These are phyloP conservation scores for Parnassius apollo DNA, from an alignment of 2,888 invertebrate genomes.

Conservation along the genomic window DNA sequence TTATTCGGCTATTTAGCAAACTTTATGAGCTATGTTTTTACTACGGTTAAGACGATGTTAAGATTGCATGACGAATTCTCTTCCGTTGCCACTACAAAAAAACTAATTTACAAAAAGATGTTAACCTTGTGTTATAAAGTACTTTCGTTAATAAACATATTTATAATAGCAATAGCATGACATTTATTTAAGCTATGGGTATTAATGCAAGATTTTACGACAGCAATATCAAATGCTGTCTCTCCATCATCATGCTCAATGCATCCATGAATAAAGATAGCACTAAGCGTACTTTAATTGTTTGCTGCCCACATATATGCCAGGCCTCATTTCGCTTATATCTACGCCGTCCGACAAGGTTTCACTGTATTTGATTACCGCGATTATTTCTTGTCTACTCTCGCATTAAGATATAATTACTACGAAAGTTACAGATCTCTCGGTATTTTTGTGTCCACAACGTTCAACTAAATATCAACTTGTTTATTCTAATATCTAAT, in stretches of 20 bases:
- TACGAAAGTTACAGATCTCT: constrained; percentile 21
- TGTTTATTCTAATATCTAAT: constrained; percentile 11
- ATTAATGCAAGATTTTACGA: constrained; percentile 27
- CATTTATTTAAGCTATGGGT: not conserved
- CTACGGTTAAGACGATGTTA: too few relatives aligned
- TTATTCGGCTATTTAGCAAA: too few relatives aligned
- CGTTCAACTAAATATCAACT: constrained; percentile 12
- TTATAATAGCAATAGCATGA: too few relatives aligned
- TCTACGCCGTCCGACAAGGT: constrained; percentile 30
- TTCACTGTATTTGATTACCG: constrained; percentile 31
- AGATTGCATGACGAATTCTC: too few relatives aligned
- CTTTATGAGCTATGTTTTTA: too few relatives aligned
- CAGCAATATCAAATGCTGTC: constrained; percentile 25
- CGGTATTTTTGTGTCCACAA: constrained; percentile 11
- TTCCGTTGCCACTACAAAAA: too few relatives aligned
- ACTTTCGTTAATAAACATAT: too few relatives aligned
- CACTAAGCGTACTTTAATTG: constrained; percentile 30
- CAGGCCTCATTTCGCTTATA: constrained; percentile 24
- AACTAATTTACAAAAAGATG: not conserved
- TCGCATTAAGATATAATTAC: constrained; percentile 26
- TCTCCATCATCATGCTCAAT: constrained; percentile 42
- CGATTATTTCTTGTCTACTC: constrained; percentile 32
- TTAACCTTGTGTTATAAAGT: too few relatives aligned
- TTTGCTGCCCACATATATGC: constrained; percentile 21
- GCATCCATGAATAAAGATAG: constrained; percentile 42